Conservation (phyloP, 2,888 invertebrate genomes). For the Anorthoa munda region DNA sequence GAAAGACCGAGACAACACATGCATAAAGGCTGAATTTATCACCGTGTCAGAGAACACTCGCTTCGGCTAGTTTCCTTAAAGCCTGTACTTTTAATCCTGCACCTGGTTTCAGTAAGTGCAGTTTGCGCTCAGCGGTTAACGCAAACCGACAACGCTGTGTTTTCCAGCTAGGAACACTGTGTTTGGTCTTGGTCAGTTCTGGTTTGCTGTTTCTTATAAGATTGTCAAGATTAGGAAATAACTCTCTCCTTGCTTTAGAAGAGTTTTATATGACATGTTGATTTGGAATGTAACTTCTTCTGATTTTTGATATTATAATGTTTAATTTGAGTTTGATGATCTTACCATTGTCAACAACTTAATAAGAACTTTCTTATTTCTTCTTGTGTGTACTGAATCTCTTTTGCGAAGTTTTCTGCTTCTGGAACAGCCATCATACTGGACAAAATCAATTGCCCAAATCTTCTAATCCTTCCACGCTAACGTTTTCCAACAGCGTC, state of each 20-base stretch:
- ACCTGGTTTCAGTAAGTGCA: constrained; percentile 87
- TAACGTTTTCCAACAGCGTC: constrained; percentile 48
- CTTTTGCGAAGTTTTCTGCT: neutral
- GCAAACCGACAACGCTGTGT: constrained; percentile 46
- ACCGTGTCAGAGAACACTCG: constrained; percentile 48
- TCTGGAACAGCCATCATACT: neutral
- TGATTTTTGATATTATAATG: neutral
- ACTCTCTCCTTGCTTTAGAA: neutral
- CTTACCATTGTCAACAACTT: no score
- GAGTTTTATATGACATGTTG: neutral
- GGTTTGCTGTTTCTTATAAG: constrained; percentile 9
- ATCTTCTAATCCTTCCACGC: constrained; percentile 14
- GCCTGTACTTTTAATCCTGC: constrained; percentile 83
- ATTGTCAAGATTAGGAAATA: neutral
- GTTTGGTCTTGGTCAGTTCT: constrained; percentile 42
- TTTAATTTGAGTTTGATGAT: neutral
- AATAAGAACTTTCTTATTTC: neutral
- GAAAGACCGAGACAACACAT: constrained; percentile 28
- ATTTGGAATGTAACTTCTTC: neutral
- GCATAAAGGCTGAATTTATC: constrained; percentile 55
- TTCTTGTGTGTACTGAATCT: neutral
- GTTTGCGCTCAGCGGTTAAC: constrained; percentile 65
- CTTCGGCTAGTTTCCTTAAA: constrained; percentile 67
- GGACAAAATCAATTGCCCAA: constrained; percentile 7
- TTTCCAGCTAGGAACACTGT: constrained; percentile 64